Evolutionary conservation across 2,113 vertebrate genomes (phyloP).

Genomic region (Platysternon megacephalum): DNA sequence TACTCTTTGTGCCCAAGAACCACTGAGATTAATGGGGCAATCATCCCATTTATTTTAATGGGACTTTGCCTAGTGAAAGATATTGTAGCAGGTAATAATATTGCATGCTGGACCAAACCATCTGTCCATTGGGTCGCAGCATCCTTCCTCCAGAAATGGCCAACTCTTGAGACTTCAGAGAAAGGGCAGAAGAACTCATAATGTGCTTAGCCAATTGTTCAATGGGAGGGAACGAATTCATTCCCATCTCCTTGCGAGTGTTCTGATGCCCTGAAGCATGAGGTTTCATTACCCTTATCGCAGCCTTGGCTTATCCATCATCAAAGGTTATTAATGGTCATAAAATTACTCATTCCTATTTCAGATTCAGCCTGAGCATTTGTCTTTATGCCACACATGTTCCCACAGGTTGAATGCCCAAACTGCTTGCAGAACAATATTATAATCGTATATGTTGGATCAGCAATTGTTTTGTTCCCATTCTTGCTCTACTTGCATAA

Average conservation of each 20-base stretch:
- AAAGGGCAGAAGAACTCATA: background rate
- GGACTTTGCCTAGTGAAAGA: background rate
- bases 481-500: background rate
- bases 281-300: slow-evolving; percentile 56
- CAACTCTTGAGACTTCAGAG: background rate
- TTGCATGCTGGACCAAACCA: background rate
- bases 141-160: background rate
- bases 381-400: slow-evolving; percentile 19
- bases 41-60: slow-evolving; percentile 50
- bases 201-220: background rate
- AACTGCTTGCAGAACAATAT: background rate
- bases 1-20: background rate
- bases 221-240: background rate
- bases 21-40: slow-evolving; percentile 24
- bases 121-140: background rate
- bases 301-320: slow-evolving; percentile 10
- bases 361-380: slow-evolving; percentile 21
- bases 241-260: background rate
- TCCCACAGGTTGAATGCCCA: background rate
- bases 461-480: slow-evolving; percentile 39
- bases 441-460: background rate
- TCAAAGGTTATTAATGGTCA: slow-evolving; percentile 48
- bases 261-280: slow-evolving; percentile 36
- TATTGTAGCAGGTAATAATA: slow-evolving; percentile 6
- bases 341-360: slow-evolving; percentile 33